A percentile compares a stretch with the other conserved stretches of the same genome.
These are phyloP conservation scores for Typhlichthys eigenmanni DNA, from an alignment of 2,797 vertebrate species.

Conservation along the genomic window DNA sequence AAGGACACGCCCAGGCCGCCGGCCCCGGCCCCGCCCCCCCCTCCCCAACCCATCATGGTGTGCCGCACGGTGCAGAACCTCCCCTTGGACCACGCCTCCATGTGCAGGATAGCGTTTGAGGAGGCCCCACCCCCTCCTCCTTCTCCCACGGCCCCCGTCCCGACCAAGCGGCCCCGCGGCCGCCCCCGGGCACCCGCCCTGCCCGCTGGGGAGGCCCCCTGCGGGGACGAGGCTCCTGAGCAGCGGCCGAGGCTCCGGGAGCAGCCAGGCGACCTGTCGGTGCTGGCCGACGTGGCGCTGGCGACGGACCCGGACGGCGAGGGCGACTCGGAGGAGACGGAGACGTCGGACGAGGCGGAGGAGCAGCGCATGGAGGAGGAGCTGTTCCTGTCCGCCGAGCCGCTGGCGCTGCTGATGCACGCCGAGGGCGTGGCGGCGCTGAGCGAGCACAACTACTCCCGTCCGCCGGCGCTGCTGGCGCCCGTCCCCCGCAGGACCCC, in stretches of 20 bases:
- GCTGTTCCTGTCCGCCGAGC: constrained; percentile 50
- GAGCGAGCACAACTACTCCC: constrained; percentile 90
- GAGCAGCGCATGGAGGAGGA: constrained; percentile 78
- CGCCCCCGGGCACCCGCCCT: constrained; percentile 67
- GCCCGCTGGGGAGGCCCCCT: constrained; percentile 35
- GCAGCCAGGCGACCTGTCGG: constrained; percentile 81
- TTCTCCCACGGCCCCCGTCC: constrained; percentile 10
- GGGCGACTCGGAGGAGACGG: constrained; percentile 83
- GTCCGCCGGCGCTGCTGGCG: constrained; percentile 63
- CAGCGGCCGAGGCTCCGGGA: constrained; percentile 75
- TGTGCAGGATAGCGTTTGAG: constrained; percentile 85
- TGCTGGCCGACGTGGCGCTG: constrained; percentile 82
- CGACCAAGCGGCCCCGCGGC: constrained; percentile 70
- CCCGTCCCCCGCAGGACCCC: constrained; percentile 55
- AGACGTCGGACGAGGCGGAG: constrained; percentile 85
- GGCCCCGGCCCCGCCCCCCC: constrained; percentile 18
- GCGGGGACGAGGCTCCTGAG: constrained; percentile 64
- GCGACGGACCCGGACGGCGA: constrained; percentile 73
- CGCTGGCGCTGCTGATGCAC: constrained; percentile 57
- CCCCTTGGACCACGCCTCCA: constrained; percentile 87
- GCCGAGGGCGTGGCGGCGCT: constrained; percentile 74
- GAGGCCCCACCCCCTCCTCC: constrained; percentile 65
- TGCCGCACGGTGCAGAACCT: constrained; percentile 89
- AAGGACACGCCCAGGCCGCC: constrained; percentile 69
- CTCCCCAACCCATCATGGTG: constrained; percentile 61